Conservation (phyloP, 35 echinoderm and acorn worm species). For the Amphiura filiformis region DNA sequence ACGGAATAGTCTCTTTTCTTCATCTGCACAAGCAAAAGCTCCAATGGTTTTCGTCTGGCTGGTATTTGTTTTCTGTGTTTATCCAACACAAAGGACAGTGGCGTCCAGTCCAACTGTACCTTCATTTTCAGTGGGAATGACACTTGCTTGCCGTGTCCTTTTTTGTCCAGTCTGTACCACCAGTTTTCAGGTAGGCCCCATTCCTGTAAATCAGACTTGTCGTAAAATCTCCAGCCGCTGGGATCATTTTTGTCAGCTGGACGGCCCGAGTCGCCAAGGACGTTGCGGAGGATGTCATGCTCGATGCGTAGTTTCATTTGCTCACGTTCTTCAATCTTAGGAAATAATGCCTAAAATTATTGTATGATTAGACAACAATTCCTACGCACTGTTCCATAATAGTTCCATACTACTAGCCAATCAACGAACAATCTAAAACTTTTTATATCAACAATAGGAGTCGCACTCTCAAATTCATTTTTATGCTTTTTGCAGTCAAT, state of each 20-base stretch:
- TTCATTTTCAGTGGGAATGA: neutral
- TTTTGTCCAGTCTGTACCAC: conserved; percentile 4
- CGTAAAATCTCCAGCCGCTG: neutral
- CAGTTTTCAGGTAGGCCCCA: neutral
- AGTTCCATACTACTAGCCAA: no score
- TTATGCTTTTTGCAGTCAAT: no score
- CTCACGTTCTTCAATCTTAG: no score
- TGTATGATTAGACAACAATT: no score
- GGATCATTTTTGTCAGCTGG: neutral
- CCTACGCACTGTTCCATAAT: no score
- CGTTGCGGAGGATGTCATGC: neutral
- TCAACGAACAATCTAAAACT: no score
- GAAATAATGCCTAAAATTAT: no score
- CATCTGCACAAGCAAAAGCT: neutral
- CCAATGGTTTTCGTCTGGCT: neutral
- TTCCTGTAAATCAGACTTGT: neutral
- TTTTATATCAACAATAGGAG: no score
- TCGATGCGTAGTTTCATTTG: neutral
- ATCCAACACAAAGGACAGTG: neutral
- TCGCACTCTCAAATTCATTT: no score
- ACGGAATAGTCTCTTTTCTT: neutral
- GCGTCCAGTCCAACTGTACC: neutral
- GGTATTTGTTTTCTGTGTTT: conserved; percentile 6
- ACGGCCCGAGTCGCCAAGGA: neutral
- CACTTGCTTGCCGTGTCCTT: neutral